Percentiles rank a stretch among this genome's conserved stretches.
Evolutionary conservation across 2,113 vertebrate genomes (phyloP).

Genomic region (Panthera tigris): DNA sequence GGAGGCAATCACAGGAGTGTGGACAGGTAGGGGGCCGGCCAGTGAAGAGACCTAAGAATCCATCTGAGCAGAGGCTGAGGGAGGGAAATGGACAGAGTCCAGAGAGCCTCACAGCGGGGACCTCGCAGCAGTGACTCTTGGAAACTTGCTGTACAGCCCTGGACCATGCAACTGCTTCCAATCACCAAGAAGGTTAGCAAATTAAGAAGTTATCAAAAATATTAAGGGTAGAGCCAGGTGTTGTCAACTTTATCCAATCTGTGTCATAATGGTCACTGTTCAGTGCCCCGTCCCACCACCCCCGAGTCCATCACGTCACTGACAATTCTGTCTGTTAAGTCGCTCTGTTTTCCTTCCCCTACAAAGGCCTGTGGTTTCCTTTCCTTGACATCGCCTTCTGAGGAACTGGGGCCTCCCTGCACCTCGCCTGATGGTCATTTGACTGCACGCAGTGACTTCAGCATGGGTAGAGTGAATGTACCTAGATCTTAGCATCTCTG

Average conservation of each 20-base stretch:
- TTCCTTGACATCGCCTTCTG: background rate
- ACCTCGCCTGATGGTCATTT: background rate
- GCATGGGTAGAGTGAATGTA: background rate
- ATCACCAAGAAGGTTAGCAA: slow-evolving; percentile 64
- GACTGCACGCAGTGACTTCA: background rate
- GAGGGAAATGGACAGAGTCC: background rate
- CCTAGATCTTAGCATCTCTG: background rate
- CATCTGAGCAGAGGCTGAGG: background rate
- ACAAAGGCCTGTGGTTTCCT: background rate
- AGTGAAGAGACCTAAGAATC: background rate
- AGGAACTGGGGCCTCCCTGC: background rate
- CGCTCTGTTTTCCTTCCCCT: background rate
- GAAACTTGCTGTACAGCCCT: slow-evolving; percentile 1
- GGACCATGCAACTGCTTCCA: slow-evolving; percentile 56
- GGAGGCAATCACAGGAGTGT: background rate
- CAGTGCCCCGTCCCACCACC: background rate
- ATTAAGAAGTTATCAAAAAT: slow-evolving; percentile 54
- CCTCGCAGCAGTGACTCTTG: background rate
- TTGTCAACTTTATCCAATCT: slow-evolving; percentile 42
- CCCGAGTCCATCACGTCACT: slow-evolving; percentile 11
- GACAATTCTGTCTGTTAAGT: slow-evolving; percentile 44
- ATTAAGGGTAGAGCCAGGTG: slow-evolving; percentile 2
- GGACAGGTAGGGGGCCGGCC: background rate
- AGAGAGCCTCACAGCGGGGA: background rate
- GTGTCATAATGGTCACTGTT: slow-evolving; percentile 37